Percentiles rank a stretch among this genome's conserved stretches.
phyloP scores from a whole-genome alignment of 92 coral and sea anemone species.

The Palythoa grandiflora region DNA sequence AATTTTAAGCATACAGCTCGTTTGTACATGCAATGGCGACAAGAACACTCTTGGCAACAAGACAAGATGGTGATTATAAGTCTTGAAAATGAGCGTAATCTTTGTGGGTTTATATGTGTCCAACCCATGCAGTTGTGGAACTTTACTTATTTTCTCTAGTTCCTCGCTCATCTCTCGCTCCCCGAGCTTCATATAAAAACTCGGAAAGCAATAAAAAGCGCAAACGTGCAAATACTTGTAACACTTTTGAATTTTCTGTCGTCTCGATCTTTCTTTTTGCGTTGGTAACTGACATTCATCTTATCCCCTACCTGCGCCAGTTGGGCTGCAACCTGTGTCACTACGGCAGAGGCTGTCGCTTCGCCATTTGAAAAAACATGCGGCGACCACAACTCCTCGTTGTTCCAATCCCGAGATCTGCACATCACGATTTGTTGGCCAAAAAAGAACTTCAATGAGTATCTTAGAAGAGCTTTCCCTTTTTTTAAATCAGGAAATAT shows the following conservation, averaged over 20 bases:
- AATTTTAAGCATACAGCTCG: conserved; percentile 16
- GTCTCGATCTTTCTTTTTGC: conserved; percentile 62
- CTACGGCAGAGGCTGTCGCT: conserved; percentile 60
- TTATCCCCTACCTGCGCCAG: conserved; percentile 90
- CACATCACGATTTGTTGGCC: conserved; percentile 57
- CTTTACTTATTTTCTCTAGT: neutral
- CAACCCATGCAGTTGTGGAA: conserved; percentile 16
- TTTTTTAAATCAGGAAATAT: neutral
- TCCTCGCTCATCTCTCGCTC: neutral
- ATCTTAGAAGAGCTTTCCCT: neutral
- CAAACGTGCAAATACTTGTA: conserved; percentile 76
- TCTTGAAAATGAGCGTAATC: conserved; percentile 32
- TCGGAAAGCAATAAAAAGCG: conserved; percentile 79
- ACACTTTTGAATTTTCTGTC: conserved; percentile 63
- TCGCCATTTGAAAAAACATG: conserved; percentile 59
- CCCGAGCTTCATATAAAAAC: conserved; percentile 45
- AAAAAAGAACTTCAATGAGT: neutral
- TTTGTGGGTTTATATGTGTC: conserved; percentile 20
- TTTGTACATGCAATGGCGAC: conserved; percentile 31
- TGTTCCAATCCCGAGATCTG: conserved; percentile 61
- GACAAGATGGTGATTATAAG: conserved; percentile 39
- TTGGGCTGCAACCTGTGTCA: conserved; percentile 84
- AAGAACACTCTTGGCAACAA: conserved; percentile 31
- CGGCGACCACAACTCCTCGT: conserved; percentile 48
- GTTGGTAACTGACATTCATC: conserved; percentile 77